These are phyloP conservation scores for Tupaia tana DNA, from an alignment of 2,113 vertebrate species.

Conservation along the genomic window DNA sequence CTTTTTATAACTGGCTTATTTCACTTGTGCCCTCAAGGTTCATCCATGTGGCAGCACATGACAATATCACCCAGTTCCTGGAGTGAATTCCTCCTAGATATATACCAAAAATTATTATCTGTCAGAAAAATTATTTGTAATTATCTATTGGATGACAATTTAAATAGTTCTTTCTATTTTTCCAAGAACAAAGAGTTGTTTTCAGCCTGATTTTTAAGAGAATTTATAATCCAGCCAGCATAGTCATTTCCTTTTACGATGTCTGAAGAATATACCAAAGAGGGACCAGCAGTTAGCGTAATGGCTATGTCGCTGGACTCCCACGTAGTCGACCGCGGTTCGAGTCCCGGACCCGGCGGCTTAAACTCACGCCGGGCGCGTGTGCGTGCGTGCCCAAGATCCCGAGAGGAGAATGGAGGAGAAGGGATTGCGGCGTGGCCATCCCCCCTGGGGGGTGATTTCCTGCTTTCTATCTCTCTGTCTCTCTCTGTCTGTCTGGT, in stretches of 20 bases:
- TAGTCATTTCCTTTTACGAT: background rate
- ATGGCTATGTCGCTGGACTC: no score
- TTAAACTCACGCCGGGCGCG: no score
- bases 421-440: no score
- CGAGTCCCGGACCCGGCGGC: no score
- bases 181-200: conserved; percentile 5
- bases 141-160: background rate
- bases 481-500: no score
- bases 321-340: no score
- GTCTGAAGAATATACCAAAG: conserved; percentile 33
- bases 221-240: background rate
- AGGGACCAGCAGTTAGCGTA: no score
- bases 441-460: no score
- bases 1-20: background rate
- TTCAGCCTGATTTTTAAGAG: conserved; percentile 2
- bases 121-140: background rate
- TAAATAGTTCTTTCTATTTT: background rate
- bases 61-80: background rate
- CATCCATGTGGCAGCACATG: no score
- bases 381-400: no score
- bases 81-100: background rate
- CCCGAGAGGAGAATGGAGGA: no score
- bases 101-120: background rate
- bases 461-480: no score
- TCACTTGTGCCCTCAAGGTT: background rate